Conservation (phyloP, 2,888 invertebrate species). For the Teleiodes luculella region DNA sequence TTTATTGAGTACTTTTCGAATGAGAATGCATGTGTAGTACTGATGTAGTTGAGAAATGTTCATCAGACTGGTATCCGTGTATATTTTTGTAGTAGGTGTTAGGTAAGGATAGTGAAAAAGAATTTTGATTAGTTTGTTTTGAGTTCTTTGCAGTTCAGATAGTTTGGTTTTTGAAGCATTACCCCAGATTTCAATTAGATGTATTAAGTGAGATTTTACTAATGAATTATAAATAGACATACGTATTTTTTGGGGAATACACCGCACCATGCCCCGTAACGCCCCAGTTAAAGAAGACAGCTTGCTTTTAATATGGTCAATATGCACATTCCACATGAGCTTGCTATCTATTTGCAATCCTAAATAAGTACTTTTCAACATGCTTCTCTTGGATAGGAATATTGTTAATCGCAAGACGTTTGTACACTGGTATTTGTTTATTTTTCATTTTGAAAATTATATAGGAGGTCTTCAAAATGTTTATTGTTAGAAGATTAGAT, state of each 20-base stretch:
- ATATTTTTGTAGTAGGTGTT: too few species aligned
- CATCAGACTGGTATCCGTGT: too few species aligned
- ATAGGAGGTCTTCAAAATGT: constrained; percentile 15
- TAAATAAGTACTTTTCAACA: not conserved
- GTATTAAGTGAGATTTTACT: not conserved
- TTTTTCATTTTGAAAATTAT: constrained; percentile 17
- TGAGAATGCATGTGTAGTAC: too few species aligned
- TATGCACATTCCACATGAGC: constrained; percentile 7
- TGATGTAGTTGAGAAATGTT: too few species aligned
- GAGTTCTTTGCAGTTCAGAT: constrained; percentile 6
- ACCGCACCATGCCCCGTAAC: not conserved
- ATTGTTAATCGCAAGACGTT: not conserved
- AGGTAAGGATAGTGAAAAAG: too few species aligned
- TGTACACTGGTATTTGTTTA: constrained; percentile 5
- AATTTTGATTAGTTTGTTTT: too few species aligned
- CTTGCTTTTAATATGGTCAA: not conserved
- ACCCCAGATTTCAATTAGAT: constrained; percentile 14
- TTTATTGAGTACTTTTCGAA: too few species aligned
- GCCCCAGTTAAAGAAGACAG: not conserved
- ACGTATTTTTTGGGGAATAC: not conserved
- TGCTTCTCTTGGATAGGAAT: not conserved
- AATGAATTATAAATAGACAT: not conserved
- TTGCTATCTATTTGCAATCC: not conserved
- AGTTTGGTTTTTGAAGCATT: constrained; percentile 12
- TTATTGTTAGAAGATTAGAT: constrained; percentile 17